Evolutionary conservation across 2,888 invertebrate species (phyloP).

Genomic region (Lysandra coridon): DNA sequence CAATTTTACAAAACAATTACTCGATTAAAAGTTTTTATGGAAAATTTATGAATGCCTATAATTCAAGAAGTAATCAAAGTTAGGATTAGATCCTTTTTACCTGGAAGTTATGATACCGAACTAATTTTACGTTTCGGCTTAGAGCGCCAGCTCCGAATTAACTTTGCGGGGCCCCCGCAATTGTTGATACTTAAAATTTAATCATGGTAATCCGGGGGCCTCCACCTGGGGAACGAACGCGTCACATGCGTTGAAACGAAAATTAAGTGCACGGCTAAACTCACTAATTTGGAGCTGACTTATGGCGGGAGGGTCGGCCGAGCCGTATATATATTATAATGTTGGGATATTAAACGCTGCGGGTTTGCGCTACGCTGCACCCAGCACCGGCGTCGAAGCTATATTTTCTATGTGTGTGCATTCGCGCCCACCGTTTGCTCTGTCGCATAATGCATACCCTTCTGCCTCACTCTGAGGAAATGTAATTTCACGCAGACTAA

Average conservation of each 20-base stretch:
- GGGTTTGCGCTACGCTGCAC: slow-evolving; percentile 47
- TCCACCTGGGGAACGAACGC: slow-evolving; percentile 40
- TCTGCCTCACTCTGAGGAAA: slow-evolving; percentile 13
- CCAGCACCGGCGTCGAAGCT: slow-evolving; percentile 45
- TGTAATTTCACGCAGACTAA: slow-evolving; percentile 1
- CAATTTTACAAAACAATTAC: background rate
- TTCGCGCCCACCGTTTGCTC: slow-evolving; percentile 12
- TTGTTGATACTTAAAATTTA: slow-evolving; percentile 39
- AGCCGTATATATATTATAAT: slow-evolving; percentile 62
- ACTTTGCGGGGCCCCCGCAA: slow-evolving; percentile 25
- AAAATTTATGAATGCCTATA: background rate
- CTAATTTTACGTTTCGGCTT: slow-evolving; percentile 15
- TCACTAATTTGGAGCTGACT: slow-evolving; percentile 62
- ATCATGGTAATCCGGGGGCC: slow-evolving; percentile 42
- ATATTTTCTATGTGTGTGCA: slow-evolving; percentile 38
- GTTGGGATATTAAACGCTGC: slow-evolving; percentile 60
- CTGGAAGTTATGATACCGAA: slow-evolving; percentile 21
- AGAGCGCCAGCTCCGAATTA: slow-evolving; percentile 11
- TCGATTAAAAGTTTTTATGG: slow-evolving; percentile 7
- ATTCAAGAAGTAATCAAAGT: slow-evolving; percentile 6
- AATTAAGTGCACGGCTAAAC: slow-evolving; percentile 57
- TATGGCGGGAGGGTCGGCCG: slow-evolving; percentile 53
- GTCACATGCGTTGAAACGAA: slow-evolving; percentile 54
- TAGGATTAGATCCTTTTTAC: slow-evolving; percentile 8
- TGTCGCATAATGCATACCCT: slow-evolving; percentile 1